Evolutionary conservation across 2,113 vertebrate genomes (phyloP).

Genomic region (Clarias magur): DNA sequence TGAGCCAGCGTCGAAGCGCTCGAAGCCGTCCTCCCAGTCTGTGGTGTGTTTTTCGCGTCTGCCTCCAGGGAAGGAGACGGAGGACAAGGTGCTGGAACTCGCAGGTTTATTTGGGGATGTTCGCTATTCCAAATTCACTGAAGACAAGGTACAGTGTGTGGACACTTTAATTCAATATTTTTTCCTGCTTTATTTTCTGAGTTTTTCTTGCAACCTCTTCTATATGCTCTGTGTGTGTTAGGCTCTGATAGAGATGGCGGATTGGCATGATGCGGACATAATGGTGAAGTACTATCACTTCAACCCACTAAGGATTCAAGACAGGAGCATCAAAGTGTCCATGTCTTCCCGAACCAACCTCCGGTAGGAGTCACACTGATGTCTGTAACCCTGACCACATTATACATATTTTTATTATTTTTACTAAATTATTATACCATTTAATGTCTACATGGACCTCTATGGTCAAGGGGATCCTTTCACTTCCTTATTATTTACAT

Average conservation of each 20-base stretch:
- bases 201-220: neutral
- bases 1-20: slow-evolving; percentile 24
- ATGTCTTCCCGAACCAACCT: slow-evolving; percentile 37
- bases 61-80: slow-evolving; percentile 40
- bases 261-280: slow-evolving; percentile 57
- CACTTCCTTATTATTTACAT: neutral
- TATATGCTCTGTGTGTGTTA: slow-evolving; percentile 10
- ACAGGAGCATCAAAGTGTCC: slow-evolving; percentile 51
- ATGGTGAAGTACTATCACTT: slow-evolving; percentile 61
- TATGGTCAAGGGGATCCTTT: neutral
- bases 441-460: too few species aligned
- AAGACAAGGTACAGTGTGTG: slow-evolving; percentile 40
- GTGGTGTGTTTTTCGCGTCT: slow-evolving; percentile 56
- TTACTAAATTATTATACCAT: neutral
- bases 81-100: slow-evolving; percentile 47
- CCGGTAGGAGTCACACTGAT: slow-evolving; percentile 33
- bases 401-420: neutral
- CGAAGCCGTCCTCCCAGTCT: slow-evolving; percentile 18
- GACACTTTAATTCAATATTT: neutral
- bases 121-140: slow-evolving; percentile 45
- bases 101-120: slow-evolving; percentile 56
- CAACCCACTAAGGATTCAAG: slow-evolving; percentile 56
- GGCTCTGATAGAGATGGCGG: slow-evolving; percentile 57
- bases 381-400: neutral
- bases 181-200: neutral